Evolutionary conservation across 2,113 vertebrate genomes (phyloP), one percentile per base, ranked within the genome.

Genomic region (Hoplias malabaricus): DNA sequence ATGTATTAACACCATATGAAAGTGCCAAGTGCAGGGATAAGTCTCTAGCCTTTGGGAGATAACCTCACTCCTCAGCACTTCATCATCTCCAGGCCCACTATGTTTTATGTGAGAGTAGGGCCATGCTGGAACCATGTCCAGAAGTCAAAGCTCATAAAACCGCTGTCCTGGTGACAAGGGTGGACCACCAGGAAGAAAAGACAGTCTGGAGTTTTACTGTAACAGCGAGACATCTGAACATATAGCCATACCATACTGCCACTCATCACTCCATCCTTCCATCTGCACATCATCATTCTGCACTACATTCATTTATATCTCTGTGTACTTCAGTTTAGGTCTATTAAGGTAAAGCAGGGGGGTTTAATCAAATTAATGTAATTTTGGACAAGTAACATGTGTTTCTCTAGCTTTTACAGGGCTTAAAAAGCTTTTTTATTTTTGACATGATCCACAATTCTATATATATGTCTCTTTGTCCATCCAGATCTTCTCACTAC

Each of bases 11-110:
- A 36, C 19, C 57, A 54, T 46, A 43, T 40, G 57, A 31, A 59
- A 53, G 75, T 53, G 76, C 43, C 42, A 12, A 56, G 82, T 38
- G 38, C 16, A 69, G 71, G 73, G 56, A 82, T 77, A 70, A 71
- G 3, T 56, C 54, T 63, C 61, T 34, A 63, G 62, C 84, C 78
- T 5, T 12, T 73, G 79, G 87, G 80, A 54, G 80, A 90, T 88
- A 86, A 89, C 83, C 84, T 89, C 87, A 87, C 87, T 79, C 86
- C 86, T 91, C 89, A 89, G 86, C 89, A 90, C 92, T 92, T 89
- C 87, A 90, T 92, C 90, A 91, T 85, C 87, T 81, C 66, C 80
- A 80, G 82, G 61, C 67, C 82, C 82, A 69, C 77, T 81, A 85
- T 85, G 86, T 87, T 86, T 84, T 87, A 90, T 84, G 81, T 83